Base-by-base conservation (phyloP, 2,113 vertebrate genomes). In the Ptychochromis oligacanthus region DNA sequence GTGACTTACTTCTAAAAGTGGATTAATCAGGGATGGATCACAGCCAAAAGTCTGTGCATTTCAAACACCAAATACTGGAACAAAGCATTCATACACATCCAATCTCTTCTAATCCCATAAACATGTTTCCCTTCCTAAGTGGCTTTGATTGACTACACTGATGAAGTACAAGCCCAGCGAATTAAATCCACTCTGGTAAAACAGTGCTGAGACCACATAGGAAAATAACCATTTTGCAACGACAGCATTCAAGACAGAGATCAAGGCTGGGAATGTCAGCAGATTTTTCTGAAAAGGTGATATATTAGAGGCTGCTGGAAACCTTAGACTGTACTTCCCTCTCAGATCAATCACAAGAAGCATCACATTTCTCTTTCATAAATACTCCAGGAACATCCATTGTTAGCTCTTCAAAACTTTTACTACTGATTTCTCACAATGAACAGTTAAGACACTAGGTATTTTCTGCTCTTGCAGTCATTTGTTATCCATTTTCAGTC, bases 231-330 rank as follows among this genome's bases (percentile, higher is more conserved):
- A 43, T 85, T 91, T 74, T 83, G 85, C 81, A 79, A 40, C 59
- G 1, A n/a, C 84, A 78, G 76, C 56, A 3, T 82, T 87, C 34
- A 56, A 59, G 72, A 77, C n/a, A 76, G 36, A 65, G 12, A 78
- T 77, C 17, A 79, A 67, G 34, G 62, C 54, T 81, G 77, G 36
- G 88, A 81, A 82, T 64, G 79, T 82, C 24, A 49, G 52, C 80
- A 81, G 80, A 70, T 34, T 77, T 70, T 58, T 75, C 6, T 40
- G 24, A 52, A 36, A 76, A 65, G 75, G 64, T 77, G 83, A 82
- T 84, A 87, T 40, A 80, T 82, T 64, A 90, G 82, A 84, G 14
- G n/a, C n/a, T 26, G 40, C 38, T 75, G 78, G 77, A 9, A 90
- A 84, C 46, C 43, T 86, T 17, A 87, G 26, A 60, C 79, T 82